Conservation (phyloP, 2,888 invertebrate genomes). For the Aleiodes testaceus region DNA sequence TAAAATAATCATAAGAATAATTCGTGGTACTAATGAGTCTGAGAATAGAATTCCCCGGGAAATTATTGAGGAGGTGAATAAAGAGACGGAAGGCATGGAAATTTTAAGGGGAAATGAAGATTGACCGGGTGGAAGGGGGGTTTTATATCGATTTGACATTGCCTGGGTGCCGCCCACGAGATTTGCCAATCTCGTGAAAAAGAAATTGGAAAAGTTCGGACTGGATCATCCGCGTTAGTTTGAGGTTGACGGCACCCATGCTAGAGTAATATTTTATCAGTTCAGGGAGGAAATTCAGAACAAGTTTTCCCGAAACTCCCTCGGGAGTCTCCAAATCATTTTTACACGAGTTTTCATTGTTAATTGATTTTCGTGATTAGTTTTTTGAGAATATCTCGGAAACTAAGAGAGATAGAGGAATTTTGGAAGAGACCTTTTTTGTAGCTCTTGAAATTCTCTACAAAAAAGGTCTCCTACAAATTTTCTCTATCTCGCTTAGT, state of each 20-base stretch:
- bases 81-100: background rate
- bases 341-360: background rate
- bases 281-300: background rate
- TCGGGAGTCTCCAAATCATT: background rate
- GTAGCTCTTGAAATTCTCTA: no score
- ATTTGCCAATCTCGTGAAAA: conserved; percentile 36
- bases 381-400: no score
- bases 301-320: conserved; percentile 16
- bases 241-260: conserved; percentile 3
- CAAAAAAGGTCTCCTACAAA: no score
- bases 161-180: conserved; percentile 27
- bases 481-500: no score
- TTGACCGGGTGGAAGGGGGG: background rate
- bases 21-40: conserved; percentile 7
- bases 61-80: background rate
- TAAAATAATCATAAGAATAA: conserved; percentile 11
- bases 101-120: conserved; percentile 7
- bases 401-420: no score
- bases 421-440: no score
- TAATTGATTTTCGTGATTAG: no score
- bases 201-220: conserved; percentile 42
- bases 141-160: conserved; percentile 38
- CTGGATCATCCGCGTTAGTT: background rate
- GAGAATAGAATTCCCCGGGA: background rate
- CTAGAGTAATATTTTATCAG: conserved; percentile 33